phyloP scores from a whole-genome alignment of 2,888 invertebrate genomes.

The Tenthredo notha region DNA sequence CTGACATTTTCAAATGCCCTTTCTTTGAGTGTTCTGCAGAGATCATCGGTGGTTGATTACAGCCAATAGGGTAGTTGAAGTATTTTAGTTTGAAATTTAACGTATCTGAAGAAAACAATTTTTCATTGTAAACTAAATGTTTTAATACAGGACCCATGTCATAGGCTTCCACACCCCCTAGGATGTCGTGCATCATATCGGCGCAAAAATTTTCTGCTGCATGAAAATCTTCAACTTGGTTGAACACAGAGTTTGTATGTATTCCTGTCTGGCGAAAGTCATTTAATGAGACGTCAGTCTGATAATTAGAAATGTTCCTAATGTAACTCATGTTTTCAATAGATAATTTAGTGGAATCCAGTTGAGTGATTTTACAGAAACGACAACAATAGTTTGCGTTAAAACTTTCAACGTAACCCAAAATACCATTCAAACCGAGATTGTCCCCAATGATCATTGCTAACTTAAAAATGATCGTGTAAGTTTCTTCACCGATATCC shows the following conservation, averaged over 20 bases:
- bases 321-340: conserved; percentile 51
- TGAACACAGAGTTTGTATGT: conserved; percentile 57
- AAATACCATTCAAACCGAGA: conserved; percentile 57
- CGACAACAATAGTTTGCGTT: conserved; percentile 57
- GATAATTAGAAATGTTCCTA: conserved; percentile 56
- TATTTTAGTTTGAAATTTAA: conserved; percentile 53
- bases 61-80: background rate
- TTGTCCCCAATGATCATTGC: conserved; percentile 59
- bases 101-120: conserved; percentile 54
- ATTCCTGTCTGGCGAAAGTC: conserved; percentile 56
- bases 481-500: conserved; percentile 48
- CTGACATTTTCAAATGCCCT: conserved; percentile 51
- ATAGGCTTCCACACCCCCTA: conserved; percentile 57
- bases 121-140: conserved; percentile 52
- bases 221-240: conserved; percentile 57
- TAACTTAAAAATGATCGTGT: conserved; percentile 56
- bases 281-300: conserved; percentile 51
- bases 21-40: conserved; percentile 51
- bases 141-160: conserved; percentile 56
- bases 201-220: conserved; percentile 56
- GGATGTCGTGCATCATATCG: conserved; percentile 60
- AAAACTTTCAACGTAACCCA: conserved; percentile 58
- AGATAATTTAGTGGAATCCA: conserved; percentile 7
- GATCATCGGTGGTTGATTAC: conserved; percentile 55
- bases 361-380: conserved; percentile 55